These are phyloP conservation scores for Bradynema listronoti DNA, from an alignment of 1,140 invertebrate species.

Conservation along the genomic window DNA sequence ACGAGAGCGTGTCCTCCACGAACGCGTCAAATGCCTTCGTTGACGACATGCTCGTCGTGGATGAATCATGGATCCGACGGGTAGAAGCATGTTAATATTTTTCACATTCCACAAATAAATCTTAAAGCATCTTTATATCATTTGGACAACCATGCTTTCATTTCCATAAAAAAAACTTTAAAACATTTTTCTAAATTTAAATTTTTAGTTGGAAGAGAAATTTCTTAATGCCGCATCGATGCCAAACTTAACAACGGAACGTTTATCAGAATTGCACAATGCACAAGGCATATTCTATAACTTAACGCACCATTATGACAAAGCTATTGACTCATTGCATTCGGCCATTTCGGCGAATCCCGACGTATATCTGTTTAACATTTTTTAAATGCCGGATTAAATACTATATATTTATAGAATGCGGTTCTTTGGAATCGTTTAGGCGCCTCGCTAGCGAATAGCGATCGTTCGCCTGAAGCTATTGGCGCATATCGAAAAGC, in stretches of 20 bases:
- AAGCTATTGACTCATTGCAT: conserved; percentile 89
- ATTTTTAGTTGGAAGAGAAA: conserved; percentile 64
- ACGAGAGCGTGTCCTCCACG: conserved; percentile 2
- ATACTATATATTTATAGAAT: conserved; percentile 65
- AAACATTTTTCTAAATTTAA: neutral
- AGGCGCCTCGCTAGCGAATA: conserved; percentile 92
- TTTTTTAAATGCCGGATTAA: conserved; percentile 29
- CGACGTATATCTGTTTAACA: conserved; percentile 62
- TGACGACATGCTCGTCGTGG: conserved; percentile 5
- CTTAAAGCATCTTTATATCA: neutral
- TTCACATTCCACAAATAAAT: conserved; percentile 7
- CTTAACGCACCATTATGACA: conserved; percentile 83
- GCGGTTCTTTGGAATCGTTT: conserved; percentile 91
- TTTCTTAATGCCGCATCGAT: conserved; percentile 74
- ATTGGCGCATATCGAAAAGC: conserved; percentile 83
- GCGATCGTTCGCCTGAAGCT: conserved; percentile 84
- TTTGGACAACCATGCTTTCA: conserved; percentile 11
- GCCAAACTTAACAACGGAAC: conserved; percentile 64
- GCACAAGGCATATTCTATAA: conserved; percentile 91
- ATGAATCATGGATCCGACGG: conserved; percentile 7
- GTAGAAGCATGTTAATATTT: conserved; percentile 9
- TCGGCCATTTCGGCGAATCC: conserved; percentile 75
- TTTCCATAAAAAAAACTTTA: neutral
- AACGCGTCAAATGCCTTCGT: conserved; percentile 3
- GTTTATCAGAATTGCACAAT: conserved; percentile 90